These are phyloP conservation scores for Esox niger DNA, from an alignment of 2,113 vertebrate genomes.

Conservation along the genomic window DNA sequence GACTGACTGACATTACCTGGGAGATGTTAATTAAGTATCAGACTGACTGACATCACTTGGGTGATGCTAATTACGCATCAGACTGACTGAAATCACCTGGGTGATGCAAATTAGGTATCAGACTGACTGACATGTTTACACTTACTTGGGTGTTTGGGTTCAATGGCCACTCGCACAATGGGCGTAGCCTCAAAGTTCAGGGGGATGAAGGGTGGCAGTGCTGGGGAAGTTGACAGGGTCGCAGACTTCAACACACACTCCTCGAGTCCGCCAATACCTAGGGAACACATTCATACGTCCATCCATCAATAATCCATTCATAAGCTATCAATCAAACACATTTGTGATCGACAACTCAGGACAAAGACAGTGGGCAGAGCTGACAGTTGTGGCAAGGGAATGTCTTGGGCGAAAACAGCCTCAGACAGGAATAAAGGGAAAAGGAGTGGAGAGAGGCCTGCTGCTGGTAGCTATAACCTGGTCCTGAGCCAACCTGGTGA, in stretches of 20 bases:
- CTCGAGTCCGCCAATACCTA: conserved; percentile 91
- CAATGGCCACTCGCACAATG: conserved; percentile 91
- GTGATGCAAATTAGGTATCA: background rate
- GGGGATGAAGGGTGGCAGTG: conserved; percentile 88
- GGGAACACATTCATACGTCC: background rate
- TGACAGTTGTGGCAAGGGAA: too few species aligned
- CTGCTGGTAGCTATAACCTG: too few species aligned
- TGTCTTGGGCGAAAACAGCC: too few species aligned
- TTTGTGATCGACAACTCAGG: too few species aligned
- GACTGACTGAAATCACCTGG: background rate
- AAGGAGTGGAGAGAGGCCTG: too few species aligned
- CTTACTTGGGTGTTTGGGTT: conserved; percentile 94
- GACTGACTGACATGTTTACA: conserved; percentile 2
- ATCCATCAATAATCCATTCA: background rate
- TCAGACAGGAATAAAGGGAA: too few species aligned
- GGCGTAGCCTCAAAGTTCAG: conserved; percentile 92
- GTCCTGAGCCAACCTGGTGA: too few species aligned
- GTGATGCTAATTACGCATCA: background rate
- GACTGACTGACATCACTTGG: conserved; percentile 4
- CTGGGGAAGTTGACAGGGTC: conserved; percentile 81
- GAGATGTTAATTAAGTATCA: background rate
- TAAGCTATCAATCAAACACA: background rate
- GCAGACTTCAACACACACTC: conserved; percentile 92
- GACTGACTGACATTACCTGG: conserved; percentile 7
- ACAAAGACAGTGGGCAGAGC: too few species aligned